Evolutionary conservation across 2,797 vertebrate genomes (phyloP), one percentile per base, ranked within the genome.

Genomic region (Gymnoscopelus braueri): DNA sequence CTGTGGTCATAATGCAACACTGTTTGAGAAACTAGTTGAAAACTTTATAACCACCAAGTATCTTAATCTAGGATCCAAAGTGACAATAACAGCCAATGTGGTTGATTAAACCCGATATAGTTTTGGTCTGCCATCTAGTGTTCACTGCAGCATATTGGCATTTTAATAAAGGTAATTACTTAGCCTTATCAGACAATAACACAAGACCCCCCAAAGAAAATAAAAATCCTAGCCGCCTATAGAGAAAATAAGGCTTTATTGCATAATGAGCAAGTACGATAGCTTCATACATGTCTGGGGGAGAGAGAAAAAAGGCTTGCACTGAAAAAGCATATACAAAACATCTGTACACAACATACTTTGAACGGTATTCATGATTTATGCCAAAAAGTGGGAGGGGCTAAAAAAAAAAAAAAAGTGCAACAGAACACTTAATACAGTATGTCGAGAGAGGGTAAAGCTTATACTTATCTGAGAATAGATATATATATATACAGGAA

Each of bases 201-300:
- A 29, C 2, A 4, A 29, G 26, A 29, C 26, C 26, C 26, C 26
- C 26, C 26, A 29, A 29, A 29, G 3, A 29, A 29, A 29, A 73
- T 67, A 57, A 0, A 14, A 35, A 4, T 61, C n/a, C 29, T 67
- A 51, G 35, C 24, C 64, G 61, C 35, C 65, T n/a, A 75, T 92
- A 92, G 88, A 94, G 92, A 93, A 93, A 94, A 94, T 94, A 94
- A 91, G 52, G 73, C 81, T 98, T 98, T 97, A 98, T 96, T 98
- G 93, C 93, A 93, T 95, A 94, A 93, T 84, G 90, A 93, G 94
- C 92, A 94, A 90, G 92, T 95, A 89, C 71, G 89, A 95, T 88
- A 96, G 89, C 81, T 88, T 91, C 74, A 89, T 87, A 91, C 80
- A 87, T 84, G 84, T 84, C 77, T 74, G 81, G 83, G 39, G 86